These are phyloP conservation scores for Tragelaphus imberbis DNA, from an alignment of 2,113 vertebrate genomes.

Conservation along the genomic window DNA sequence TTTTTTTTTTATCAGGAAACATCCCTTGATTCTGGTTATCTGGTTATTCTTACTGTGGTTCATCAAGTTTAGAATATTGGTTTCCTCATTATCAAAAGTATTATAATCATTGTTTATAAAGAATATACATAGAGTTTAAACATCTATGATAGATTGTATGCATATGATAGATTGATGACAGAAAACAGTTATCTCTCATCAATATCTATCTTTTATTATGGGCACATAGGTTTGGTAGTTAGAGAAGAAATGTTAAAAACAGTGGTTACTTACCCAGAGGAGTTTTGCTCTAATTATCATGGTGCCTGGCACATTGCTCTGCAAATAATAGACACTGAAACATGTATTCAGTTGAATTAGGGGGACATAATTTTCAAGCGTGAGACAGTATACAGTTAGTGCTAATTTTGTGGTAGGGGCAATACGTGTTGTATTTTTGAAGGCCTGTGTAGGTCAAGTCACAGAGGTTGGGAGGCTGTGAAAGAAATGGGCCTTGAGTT, in stretches of 20 bases:
- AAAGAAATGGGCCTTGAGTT: neutral
- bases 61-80: neutral
- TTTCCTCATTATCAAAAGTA: constrained; percentile 4
- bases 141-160: neutral
- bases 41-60: neutral
- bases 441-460: neutral
- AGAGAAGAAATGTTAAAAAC: neutral
- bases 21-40: neutral
- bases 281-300: neutral
- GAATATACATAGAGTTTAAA: neutral
- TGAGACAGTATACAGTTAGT: neutral
- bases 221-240: neutral
- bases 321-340: neutral
- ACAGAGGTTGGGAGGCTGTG: neutral
- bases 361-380: neutral
- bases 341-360: neutral
- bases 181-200: neutral
- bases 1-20: neutral
- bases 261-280: neutral
- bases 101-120: neutral
- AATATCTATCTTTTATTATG: neutral
- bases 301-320: neutral
- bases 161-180: neutral
- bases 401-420: neutral
- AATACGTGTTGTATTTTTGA: neutral